Evolutionary conservation across 2,113 vertebrate species (phyloP).

Genomic region (Porphyrio hochstetteri): DNA sequence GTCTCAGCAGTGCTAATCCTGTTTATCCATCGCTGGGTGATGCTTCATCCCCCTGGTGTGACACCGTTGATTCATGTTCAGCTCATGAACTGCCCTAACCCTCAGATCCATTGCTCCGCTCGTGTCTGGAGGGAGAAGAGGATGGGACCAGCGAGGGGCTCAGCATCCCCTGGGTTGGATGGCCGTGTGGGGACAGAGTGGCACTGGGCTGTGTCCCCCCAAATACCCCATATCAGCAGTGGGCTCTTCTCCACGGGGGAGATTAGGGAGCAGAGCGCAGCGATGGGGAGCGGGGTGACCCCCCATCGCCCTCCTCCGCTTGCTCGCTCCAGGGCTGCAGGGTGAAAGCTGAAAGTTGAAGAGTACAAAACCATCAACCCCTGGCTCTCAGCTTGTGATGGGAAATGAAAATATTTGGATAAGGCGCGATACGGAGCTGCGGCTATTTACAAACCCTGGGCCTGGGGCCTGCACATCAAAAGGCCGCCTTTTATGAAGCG

Average conservation of each 20-base stretch:
- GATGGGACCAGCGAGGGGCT: background rate
- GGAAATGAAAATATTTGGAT: conserved; percentile 86
- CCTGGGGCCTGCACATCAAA: conserved; percentile 74
- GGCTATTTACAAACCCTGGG: conserved; percentile 79
- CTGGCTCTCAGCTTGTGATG: conserved; percentile 64
- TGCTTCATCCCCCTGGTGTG: background rate
- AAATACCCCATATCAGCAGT: fast-evolving
- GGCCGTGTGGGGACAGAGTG: fast-evolving
- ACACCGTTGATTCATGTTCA: fast-evolving
- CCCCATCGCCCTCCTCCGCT: background rate
- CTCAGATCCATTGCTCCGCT: background rate
- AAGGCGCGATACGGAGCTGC: conserved; percentile 73
- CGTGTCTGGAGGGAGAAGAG: background rate
- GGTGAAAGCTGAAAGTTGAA: conserved; percentile 74
- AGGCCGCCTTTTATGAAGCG: conserved; percentile 55
- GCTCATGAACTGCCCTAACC: background rate
- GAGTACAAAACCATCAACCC: conserved; percentile 71
- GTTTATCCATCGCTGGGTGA: background rate
- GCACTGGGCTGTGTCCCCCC: background rate
- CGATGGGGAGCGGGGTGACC: background rate
- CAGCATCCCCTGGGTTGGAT: background rate
- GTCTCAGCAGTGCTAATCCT: background rate
- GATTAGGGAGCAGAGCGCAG: background rate
- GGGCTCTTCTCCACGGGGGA: background rate
- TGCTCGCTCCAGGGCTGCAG: background rate